A percentile compares a stretch with the other conserved stretches of the same genome.
Evolutionary conservation across 2,113 vertebrate species (phyloP).

Genomic region (Peromyscus maniculatus): DNA sequence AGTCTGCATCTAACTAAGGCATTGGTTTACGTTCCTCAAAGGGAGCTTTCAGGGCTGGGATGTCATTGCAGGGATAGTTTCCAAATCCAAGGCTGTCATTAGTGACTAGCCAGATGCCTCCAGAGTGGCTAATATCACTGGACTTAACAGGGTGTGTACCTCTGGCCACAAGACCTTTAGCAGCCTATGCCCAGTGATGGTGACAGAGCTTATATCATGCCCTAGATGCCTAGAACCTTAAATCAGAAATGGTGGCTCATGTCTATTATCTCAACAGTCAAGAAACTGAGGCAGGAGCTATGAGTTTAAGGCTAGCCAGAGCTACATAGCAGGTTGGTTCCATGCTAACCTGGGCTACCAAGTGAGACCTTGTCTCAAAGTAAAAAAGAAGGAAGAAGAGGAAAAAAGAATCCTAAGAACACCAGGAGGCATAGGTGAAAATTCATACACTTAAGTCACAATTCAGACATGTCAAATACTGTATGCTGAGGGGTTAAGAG

Average conservation of each 20-base stretch:
- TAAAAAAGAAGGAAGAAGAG: neutral
- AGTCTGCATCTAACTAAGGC: neutral
- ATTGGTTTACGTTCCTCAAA: slow-evolving; percentile 42
- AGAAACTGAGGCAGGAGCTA: neutral
- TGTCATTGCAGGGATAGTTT: slow-evolving; percentile 52
- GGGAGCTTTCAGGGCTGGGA: slow-evolving; percentile 24
- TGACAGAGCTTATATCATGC: neutral
- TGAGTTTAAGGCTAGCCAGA: neutral
- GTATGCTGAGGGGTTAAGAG: neutral
- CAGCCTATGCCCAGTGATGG: neutral
- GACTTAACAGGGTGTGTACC: slow-evolving; percentile 3
- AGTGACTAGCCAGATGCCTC: slow-evolving; percentile 24
- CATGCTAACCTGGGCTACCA: neutral
- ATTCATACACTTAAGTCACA: neutral
- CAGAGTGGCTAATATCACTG: neutral
- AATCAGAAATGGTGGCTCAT: neutral
- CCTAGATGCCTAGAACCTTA: neutral
- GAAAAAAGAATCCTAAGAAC: neutral
- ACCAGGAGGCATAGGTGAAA: neutral
- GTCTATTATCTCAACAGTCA: neutral
- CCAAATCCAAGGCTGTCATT: slow-evolving; percentile 62
- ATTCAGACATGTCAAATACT: neutral
- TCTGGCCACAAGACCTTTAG: neutral
- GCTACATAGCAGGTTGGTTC: neutral
- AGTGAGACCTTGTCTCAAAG: neutral